Evolutionary conservation across 2,113 vertebrate species (phyloP).

Genomic region (Megaceryle maxima): DNA sequence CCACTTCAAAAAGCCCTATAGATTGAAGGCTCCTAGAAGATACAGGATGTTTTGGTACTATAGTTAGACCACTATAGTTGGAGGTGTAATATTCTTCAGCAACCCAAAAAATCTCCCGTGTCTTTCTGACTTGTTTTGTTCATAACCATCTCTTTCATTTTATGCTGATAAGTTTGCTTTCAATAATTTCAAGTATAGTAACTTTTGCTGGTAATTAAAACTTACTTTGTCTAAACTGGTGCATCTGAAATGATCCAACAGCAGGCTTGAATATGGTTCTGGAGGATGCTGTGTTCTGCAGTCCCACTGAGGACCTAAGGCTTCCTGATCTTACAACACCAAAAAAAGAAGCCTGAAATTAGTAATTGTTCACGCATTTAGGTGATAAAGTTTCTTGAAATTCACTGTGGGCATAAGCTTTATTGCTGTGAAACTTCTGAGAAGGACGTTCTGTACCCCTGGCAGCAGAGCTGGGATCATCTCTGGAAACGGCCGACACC

Average conservation of each 20-base stretch:
- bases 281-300: not conserved
- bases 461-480: conserved; percentile 64
- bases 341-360: not conserved
- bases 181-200: not conserved
- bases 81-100: not conserved
- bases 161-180: not conserved
- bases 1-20: not conserved
- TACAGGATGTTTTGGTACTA: not conserved
- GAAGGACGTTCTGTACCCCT: conserved; percentile 65
- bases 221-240: not conserved
- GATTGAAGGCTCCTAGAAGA: not conserved
- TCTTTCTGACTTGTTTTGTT: not conserved
- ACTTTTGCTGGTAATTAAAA: not conserved
- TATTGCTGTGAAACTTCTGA: conserved; percentile 22
- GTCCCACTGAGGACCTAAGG: not conserved
- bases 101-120: not conserved
- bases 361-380: conserved; percentile 24
- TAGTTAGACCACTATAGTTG: not conserved
- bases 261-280: not conserved
- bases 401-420: not conserved
- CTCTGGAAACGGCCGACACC: conserved; percentile 27
- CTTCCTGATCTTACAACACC: not conserved
- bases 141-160: not conserved
- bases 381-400: conserved; percentile 3
- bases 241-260: accelerated